A percentile compares a stretch with the other conserved stretches of the same genome.
phyloP scores from a whole-genome alignment of 2,888 invertebrate genomes.

The Clepsis dumicolana region DNA sequence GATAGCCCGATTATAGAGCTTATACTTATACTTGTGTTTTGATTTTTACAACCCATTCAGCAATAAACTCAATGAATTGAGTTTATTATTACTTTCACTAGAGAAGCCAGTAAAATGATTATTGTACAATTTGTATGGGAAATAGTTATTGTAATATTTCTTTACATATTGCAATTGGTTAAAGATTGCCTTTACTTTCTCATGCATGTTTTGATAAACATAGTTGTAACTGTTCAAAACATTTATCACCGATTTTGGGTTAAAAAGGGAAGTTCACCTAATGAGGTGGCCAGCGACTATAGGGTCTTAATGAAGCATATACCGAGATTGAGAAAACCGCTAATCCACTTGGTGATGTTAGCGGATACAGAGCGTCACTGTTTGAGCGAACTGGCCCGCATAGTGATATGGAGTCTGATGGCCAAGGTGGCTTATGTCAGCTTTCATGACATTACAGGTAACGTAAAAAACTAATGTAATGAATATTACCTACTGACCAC shows the following conservation, averaged over 20 bases:
- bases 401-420: slow-evolving; percentile 92
- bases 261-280: slow-evolving; percentile 58
- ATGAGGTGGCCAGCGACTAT: slow-evolving; percentile 67
- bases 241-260: slow-evolving; percentile 69
- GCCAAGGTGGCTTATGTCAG: slow-evolving; percentile 92
- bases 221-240: slow-evolving; percentile 81
- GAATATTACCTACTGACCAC: no score
- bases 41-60: not conserved
- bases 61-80: not conserved
- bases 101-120: not conserved
- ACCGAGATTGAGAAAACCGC: slow-evolving; percentile 83
- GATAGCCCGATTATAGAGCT: slow-evolving; percentile 34
- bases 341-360: slow-evolving; percentile 90
- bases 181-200: slow-evolving; percentile 71
- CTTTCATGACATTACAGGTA: slow-evolving; percentile 43
- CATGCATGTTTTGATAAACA: slow-evolving; percentile 72
- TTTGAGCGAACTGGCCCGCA: slow-evolving; percentile 87
- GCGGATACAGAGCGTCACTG: slow-evolving; percentile 87
- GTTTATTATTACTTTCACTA: not conserved
- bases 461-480: not conserved
- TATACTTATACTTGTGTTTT: slow-evolving; percentile 5
- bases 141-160: not conserved
- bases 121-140: not conserved
- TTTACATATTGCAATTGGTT: slow-evolving; percentile 63
- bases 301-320: slow-evolving; percentile 67